Percentiles rank a stretch among this genome's conserved stretches.
Conservation (phyloP, 1,140 invertebrate genomes). For the Chironomus tepperi region DNA sequence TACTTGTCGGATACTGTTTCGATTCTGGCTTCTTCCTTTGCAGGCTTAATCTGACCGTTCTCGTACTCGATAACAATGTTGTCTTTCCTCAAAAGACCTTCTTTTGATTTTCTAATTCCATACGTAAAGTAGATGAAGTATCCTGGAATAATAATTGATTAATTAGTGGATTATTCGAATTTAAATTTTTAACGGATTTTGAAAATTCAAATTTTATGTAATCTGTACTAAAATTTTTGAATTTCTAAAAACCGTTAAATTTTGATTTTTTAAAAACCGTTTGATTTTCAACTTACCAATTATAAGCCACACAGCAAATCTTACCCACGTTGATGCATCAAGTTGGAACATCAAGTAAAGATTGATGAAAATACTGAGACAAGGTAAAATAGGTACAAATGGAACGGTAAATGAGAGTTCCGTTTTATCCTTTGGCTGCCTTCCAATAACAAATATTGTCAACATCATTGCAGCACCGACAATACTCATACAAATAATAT, state of each 20-base stretch:
- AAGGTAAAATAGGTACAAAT: slow-evolving; percentile 74
- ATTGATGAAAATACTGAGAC: slow-evolving; percentile 76
- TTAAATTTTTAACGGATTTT: neutral
- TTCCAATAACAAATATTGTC: slow-evolving; percentile 33
- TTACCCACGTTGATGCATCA: slow-evolving; percentile 72
- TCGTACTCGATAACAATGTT: neutral
- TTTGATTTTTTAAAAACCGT: neutral
- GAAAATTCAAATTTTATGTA: neutral
- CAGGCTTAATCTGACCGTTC: neutral
- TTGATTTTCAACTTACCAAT: slow-evolving; percentile 44
- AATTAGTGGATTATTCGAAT: no score
- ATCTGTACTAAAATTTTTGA: no score
- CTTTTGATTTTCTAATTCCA: slow-evolving; percentile 45
- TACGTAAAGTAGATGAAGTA: slow-evolving; percentile 51
- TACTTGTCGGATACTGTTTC: neutral
- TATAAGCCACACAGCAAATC: slow-evolving; percentile 74
- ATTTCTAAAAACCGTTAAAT: no score
- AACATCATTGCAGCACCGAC: slow-evolving; percentile 31
- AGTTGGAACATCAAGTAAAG: slow-evolving; percentile 82
- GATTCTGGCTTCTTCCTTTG: neutral
- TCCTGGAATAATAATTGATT: slow-evolving; percentile 33
- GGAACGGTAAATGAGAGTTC: slow-evolving; percentile 58
- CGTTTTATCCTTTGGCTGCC: slow-evolving; percentile 34
- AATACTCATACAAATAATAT: slow-evolving; percentile 32
- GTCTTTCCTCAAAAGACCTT: slow-evolving; percentile 29